Base-by-base conservation (phyloP, 2,113 vertebrate genomes). In the Mastomys natalensis region DNA sequence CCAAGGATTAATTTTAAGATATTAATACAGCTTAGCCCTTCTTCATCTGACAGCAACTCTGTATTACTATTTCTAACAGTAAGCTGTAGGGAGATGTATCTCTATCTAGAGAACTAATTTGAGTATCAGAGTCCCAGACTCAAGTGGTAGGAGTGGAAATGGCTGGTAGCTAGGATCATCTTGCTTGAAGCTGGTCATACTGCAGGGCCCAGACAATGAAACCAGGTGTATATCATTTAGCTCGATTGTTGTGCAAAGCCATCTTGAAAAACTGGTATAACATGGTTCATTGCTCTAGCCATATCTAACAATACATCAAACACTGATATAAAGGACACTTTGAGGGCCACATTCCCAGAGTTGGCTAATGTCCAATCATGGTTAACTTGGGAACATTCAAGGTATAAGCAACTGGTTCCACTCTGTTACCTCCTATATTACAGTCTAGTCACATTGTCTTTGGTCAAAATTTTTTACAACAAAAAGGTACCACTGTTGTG, bases 1-100 rank as follows among this genome's bases (percentile, higher is more conserved):
- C 91, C 55, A 91, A 92, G 78, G 43, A 92, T 40, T 95, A 87
- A 87, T 95, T 91, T 96, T 94, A 94, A 94, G 48, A 80, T 58
- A 93, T 17, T 78, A 96, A 91, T 77, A 29, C 62, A 95, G 34
- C 68, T 93, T 94, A 93, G 53, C 40, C 48, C 22, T 94, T 95
- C 62, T 70, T 93, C 24, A 48, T 94, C 55, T 89, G 92, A 94
- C 22, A 82, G 13, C 17, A 64, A 64, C 74, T 91, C 26, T 91
- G 60, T n/a, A 93, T 29, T 87, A 70, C 40, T 91, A 68, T 62
- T 68, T 95, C 62, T 97, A 55, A 53, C 31, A 97, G 17, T 7
- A 51, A 95, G 89, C 37, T 87, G 66, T 29, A 87, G 74, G 43
- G 62, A 84, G 13, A 84, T 60, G 10, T 85, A 86, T 77, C 68